Evolutionary conservation across 2,113 vertebrate species (phyloP), one percentile per base, ranked within the genome.

Genomic region (Equus przewalskii): DNA sequence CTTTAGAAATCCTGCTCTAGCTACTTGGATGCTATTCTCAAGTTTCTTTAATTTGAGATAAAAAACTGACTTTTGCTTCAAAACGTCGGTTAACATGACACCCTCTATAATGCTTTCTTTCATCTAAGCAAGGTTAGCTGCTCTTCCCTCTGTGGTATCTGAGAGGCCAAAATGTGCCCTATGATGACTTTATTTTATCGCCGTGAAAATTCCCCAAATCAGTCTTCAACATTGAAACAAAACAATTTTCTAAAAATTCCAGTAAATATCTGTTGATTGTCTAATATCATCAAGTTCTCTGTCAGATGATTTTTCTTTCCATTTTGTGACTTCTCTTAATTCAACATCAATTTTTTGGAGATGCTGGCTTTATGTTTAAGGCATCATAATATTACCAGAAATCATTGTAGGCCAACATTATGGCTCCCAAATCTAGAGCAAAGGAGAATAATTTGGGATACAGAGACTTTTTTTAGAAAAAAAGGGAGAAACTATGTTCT

Each of bases 41-140:
- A 86, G 19, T 2, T 51, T 41, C 12, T 12, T 79, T 72, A 75
- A 73, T n/a, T 64, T 83, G 33, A 91, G 1, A 60, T 72, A 26
- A 75, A 73, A 73, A 7, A 7, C 24, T 44, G 26, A 75, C 19
- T 65, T 89, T 54, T 49, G 3, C n/a, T 92, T 75, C 44, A 62
- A 62, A 81, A 16, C 21, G 10, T 19, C 65, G 1, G 1, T 73
- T 65, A 69, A 36, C 30, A 46, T 62, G 46, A 51, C 0, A 9
- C 1, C 19, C 14, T 58, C 65, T 15, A 0, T 67, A 28, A 36
- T 7, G 14, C 1, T 1, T 82, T 4, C 4, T 46, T 54, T 64
- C 18, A 46, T 58, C 9, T 7, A 9, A 1, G 15, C 12, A 16
- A 3, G 0, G 0, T 65, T 49, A 56, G 16, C 41, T 69, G 0